Evolutionary conservation across 2,797 vertebrate species (phyloP), one percentile per base, ranked within the genome.

Genomic region (Galagoides demidoff): DNA sequence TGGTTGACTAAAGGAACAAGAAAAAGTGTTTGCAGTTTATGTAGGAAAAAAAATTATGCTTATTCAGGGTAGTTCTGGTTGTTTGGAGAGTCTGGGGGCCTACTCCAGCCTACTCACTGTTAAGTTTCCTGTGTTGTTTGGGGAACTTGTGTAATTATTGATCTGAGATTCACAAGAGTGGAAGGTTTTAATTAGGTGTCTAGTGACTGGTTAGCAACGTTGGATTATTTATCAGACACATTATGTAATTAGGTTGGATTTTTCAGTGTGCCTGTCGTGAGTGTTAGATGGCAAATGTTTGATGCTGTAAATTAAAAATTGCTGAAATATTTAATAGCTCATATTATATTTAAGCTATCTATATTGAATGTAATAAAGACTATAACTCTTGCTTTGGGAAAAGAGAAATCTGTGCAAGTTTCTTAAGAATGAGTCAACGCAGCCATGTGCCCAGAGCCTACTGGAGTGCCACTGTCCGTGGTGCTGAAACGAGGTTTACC

Each of bases 211-310:
- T 91, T 79, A 52, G 37, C 45, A 57, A 7, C 52, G 20, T 64
- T 82, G 49, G 61, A 27, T 45, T 66, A 61, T 77, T 86, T 68
- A 31, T 88, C 61, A 77, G 82, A 61, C 55, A 73, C 29, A 77
- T 96, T 90, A 94, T 37, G 37, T 95, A 95, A 97, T 95, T 95
- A 92, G 64, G 52, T 97, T 94, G 82, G 23, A 31, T 85, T 92
- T 84, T 86, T 86, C 89, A 87, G 45, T 34, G 37, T 37, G 20
- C 17, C 81, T 74, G 76, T 34, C 43, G 7, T 43, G 76, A 96
- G 27, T 52, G 19, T 61, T 45, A 76, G 90, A 59, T 86, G 91
- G 49, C 64, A 97, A 71, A 55, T 52, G 39, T 22, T 78, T 64
- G 12, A 6, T 27, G 31, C 43, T 66, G 2, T 82, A 39, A 81